These are phyloP conservation scores for Euzophera pinguis DNA, from an alignment of 2,888 invertebrate species.

Conservation along the genomic window DNA sequence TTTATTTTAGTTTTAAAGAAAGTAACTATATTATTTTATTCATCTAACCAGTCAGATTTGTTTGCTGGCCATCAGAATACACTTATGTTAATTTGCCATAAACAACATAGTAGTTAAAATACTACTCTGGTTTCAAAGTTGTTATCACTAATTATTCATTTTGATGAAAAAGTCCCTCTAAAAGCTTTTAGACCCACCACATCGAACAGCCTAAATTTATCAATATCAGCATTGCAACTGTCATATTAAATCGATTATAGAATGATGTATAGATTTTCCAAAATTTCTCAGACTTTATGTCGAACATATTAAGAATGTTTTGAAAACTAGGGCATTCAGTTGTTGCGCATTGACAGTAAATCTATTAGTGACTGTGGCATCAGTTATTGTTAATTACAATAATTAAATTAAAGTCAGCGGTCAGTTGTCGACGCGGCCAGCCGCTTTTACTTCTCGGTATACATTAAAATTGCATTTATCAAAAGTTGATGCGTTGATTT, in stretches of 20 bases:
- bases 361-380: background rate
- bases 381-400: background rate
- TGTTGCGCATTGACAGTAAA: background rate
- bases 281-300: background rate
- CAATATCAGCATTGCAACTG: too few species aligned
- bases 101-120: too few species aligned
- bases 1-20: too few species aligned
- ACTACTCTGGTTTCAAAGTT: too few species aligned
- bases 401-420: background rate
- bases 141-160: too few species aligned
- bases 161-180: too few species aligned
- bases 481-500: background rate
- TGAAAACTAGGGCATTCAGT: background rate
- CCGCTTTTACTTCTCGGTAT: background rate
- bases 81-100: too few species aligned
- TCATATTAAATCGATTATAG: background rate
- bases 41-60: too few species aligned
- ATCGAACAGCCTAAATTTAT: too few species aligned
- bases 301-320: background rate
- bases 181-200: too few species aligned
- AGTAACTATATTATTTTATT: too few species aligned
- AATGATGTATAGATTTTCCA: background rate
- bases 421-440: background rate
- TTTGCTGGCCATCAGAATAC: too few species aligned
- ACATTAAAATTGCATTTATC: background rate